These are phyloP conservation scores for Tauraco hartlaubi DNA, from an alignment of 2,797 vertebrate genomes.

Conservation along the genomic window DNA sequence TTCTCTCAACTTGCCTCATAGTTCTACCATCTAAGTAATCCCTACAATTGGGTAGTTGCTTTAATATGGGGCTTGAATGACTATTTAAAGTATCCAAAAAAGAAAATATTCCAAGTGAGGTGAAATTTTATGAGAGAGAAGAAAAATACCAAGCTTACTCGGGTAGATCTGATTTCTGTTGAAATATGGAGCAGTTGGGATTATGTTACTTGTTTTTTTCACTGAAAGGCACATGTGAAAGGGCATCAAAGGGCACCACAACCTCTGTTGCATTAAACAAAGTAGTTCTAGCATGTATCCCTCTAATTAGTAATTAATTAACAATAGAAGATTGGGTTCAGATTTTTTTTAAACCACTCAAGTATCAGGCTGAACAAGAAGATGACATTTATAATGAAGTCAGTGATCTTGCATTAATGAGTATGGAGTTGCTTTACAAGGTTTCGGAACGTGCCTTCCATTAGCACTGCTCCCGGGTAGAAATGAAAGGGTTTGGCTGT, in stretches of 20 bases:
- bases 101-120: neutral
- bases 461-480: neutral
- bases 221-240: neutral
- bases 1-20: neutral
- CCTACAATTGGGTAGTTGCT: neutral
- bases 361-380: neutral
- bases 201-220: neutral
- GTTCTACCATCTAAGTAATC: neutral
- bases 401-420: neutral
- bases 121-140: neutral
- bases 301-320: neutral
- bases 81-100: neutral
- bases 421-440: neutral
- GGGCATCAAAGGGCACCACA: neutral
- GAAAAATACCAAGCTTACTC: neutral
- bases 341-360: neutral
- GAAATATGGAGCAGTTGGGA: neutral
- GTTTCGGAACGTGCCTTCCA: neutral
- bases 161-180: neutral
- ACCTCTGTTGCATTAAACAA: neutral
- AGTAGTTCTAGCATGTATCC: neutral
- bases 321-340: neutral
- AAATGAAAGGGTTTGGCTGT: neutral
- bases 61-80: neutral
- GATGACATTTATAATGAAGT: neutral